Conservation (phyloP, 2,797 vertebrate species). For the Sebastes nivosus region DNA sequence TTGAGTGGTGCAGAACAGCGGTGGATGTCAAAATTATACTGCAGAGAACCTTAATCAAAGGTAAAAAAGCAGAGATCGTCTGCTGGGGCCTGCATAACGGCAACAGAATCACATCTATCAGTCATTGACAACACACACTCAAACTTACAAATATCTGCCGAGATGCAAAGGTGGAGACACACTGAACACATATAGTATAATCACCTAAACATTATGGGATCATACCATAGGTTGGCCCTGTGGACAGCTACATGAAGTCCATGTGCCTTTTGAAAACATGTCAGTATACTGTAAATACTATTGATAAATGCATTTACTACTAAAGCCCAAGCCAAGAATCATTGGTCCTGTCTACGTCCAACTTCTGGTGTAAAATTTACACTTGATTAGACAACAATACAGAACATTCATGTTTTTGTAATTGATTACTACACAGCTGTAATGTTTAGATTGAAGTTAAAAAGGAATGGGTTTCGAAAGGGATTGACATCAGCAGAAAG, state of each 20-base stretch:
- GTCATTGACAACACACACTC: slow-evolving; percentile 30
- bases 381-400: background rate
- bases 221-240: background rate
- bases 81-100: slow-evolving; percentile 29
- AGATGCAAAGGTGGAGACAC: slow-evolving; percentile 10
- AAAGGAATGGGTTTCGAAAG: background rate
- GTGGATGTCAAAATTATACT: slow-evolving; percentile 64
- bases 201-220: background rate
- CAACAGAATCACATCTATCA: slow-evolving; percentile 46
- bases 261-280: background rate
- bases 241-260: background rate
- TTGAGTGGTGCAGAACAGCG: slow-evolving; percentile 52
- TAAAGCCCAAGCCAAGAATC: background rate
- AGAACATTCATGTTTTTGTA: background rate
- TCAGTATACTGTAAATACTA: background rate
- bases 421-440: background rate
- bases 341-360: background rate
- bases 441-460: background rate
- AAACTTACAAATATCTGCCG: slow-evolving; percentile 9
- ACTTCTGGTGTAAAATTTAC: background rate
- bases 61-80: slow-evolving; percentile 35
- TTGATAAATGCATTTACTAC: background rate
- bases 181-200: background rate
- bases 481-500: background rate
- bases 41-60: slow-evolving; percentile 61